These are phyloP conservation scores for Campoplex nolae DNA, from an alignment of 2,888 invertebrate genomes.

Conservation along the genomic window DNA sequence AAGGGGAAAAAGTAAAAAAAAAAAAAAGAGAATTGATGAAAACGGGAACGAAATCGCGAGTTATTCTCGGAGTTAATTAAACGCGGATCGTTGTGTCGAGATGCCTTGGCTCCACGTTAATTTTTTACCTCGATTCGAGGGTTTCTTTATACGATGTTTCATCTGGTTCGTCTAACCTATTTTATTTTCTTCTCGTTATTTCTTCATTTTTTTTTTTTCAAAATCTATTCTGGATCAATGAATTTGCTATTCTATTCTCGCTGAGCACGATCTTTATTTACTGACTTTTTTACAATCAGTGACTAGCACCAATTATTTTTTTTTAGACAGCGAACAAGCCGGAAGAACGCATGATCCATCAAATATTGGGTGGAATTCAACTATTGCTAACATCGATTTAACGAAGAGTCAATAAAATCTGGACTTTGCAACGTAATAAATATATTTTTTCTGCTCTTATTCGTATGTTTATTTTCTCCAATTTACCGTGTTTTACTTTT, in stretches of 20 bases:
- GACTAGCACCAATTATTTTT: constrained; percentile 35
- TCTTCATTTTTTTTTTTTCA: neutral
- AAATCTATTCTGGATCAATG: constrained; percentile 18
- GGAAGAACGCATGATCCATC: neutral
- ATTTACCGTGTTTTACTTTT: neutral
- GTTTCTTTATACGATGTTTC: neutral
- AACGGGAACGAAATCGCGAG: constrained; percentile 71
- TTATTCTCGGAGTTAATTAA: constrained; percentile 79
- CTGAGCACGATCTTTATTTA: constrained; percentile 16
- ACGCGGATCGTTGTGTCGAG: constrained; percentile 70
- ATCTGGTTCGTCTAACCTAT: constrained; percentile 9
- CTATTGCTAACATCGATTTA: neutral
- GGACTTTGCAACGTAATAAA: neutral
- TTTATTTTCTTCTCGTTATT: constrained; percentile 35
- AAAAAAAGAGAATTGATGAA: constrained; percentile 61
- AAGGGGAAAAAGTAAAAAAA: constrained; percentile 33
- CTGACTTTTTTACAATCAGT: neutral
- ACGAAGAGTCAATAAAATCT: constrained; percentile 4
- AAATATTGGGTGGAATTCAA: neutral
- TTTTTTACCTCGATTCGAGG: constrained; percentile 53
- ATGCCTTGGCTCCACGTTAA: constrained; percentile 58
- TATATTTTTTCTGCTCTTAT: neutral
- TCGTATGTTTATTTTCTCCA: neutral
- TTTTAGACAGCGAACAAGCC: constrained; percentile 7
- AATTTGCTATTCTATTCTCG: constrained; percentile 47